Evolutionary conservation across 2,888 invertebrate species (phyloP), one percentile per base, ranked within the genome.

Genomic region (Drosophila rellima): DNA sequence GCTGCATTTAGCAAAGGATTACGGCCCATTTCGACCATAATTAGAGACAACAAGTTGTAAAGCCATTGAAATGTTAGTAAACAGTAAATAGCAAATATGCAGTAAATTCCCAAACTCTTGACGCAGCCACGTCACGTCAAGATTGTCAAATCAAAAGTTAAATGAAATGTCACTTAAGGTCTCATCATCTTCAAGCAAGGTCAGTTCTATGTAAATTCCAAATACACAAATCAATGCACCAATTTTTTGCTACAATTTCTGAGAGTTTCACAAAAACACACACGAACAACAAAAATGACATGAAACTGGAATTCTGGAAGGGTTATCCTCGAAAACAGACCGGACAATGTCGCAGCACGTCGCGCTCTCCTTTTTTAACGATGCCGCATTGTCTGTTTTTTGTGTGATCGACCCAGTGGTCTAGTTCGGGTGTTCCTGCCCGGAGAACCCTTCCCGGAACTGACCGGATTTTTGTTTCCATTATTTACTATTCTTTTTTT

Each of bases 1-100:
- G 81, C 78, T 76, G 74, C 74, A 67, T 74, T 82, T 82, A 85
- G 87, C 88, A 89, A 87, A 87, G 87, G 87, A 85, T 89, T 87
- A 87, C 80, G 80, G 80, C 85, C 75, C 74, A 78, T 80, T 81
- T 79, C 85, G 70, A 91, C 91, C 91, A 91, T 91, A 91, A 91
- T 91, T 89, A 91, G 83, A 82, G 83, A 91, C 88, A 91, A 91
- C 91, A 91, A 91, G 90, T 86, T 87, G 84, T 89, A 91, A 91
- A 91, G 82, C 83, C 85, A 91, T 91, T 91, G 45, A 15, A 10
- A 10, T 39, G 42, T 47, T 17, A 40, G 29, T 35, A 17, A 33
- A 15, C 52, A 69, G 60, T 31, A 54, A 55, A 26, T 18, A 40
- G 31, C 37, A 20, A 23, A n/a, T n/a, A n/a, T n/a, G n/a, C n/a